A percentile compares a stretch with the other conserved stretches of the same genome.
Conservation (phyloP, 92 coral and sea anemone species). For the Porites cylindrica region DNA sequence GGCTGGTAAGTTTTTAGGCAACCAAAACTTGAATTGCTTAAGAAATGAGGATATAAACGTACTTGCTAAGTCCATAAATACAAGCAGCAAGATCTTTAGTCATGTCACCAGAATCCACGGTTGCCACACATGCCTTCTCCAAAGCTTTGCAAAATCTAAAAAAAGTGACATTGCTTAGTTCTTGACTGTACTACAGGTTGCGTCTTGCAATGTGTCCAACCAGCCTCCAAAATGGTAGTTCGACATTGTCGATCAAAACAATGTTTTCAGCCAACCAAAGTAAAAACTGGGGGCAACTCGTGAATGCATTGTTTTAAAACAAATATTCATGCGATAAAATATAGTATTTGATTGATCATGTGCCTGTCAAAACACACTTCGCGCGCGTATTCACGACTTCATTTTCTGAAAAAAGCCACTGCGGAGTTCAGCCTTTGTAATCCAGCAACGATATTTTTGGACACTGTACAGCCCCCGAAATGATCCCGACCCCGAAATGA, state of each 20-base stretch:
- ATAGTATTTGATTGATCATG: no score
- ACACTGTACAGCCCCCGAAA: no score
- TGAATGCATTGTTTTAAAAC: no score
- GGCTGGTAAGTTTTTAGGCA: no score
- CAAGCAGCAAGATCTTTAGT: slow-evolving; percentile 99
- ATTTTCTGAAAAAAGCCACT: no score
- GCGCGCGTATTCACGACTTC: no score
- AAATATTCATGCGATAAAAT: no score
- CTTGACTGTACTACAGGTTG: background rate
- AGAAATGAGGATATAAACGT: slow-evolving; percentile 31
- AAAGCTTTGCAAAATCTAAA: slow-evolving; percentile 87
- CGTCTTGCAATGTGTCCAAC: background rate
- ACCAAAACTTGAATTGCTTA: background rate
- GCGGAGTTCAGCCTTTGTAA: no score
- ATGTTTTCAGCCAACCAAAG: background rate
- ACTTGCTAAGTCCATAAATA: slow-evolving; percentile 94
- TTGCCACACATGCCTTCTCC: slow-evolving; percentile 94
- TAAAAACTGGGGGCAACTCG: no score
- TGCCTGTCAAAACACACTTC: no score
- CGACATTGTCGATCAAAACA: background rate
- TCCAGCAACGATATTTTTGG: no score
- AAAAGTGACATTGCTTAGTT: background rate
- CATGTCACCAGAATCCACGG: slow-evolving; percentile 93
- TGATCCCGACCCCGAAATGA: no score
- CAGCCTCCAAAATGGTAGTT: background rate